These are phyloP conservation scores for Eospalax fontanierii DNA, from an alignment of 2,797 vertebrate species.

Conservation along the genomic window DNA sequence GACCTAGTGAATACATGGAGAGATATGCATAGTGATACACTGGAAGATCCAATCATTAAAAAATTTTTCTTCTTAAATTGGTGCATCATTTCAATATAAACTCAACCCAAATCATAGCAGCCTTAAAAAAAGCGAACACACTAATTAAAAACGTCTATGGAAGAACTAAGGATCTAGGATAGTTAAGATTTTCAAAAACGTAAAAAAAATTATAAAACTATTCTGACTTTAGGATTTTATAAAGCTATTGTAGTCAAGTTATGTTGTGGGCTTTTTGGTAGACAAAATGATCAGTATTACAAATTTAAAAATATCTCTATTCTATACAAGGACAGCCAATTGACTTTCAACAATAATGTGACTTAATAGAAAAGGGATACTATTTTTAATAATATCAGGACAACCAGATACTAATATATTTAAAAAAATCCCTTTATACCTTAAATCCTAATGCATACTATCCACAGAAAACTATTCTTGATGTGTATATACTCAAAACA, in stretches of 20 bases:
- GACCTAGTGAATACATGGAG: not conserved
- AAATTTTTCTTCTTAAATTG: slow-evolving; percentile 29
- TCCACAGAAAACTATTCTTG: not conserved
- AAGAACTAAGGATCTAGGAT: not conserved
- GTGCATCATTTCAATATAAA: not conserved
- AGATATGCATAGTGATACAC: not conserved
- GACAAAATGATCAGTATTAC: not conserved
- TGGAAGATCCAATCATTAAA: not conserved
- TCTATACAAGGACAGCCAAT: not conserved
- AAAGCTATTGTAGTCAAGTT: not conserved
- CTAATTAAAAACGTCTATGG: slow-evolving; percentile 12
- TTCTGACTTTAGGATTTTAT: slow-evolving; percentile 28
- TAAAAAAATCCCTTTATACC: not conserved
- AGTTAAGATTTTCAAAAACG: slow-evolving; percentile 20
- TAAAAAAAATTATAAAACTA: too few relatives aligned
- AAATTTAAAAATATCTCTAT: slow-evolving; percentile 28
- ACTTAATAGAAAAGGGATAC: not conserved
- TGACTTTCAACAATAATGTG: slow-evolving; percentile 9
- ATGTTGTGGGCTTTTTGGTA: not conserved
- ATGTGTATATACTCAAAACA: not conserved
- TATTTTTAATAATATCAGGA: not conserved
- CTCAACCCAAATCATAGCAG: not conserved
- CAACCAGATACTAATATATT: not conserved
- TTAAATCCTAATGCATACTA: slow-evolving; percentile 6
- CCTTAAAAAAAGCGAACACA: not conserved